Evolutionary conservation across 2,797 vertebrate species (phyloP).

Genomic region (Helicolenus hilgendorfi): DNA sequence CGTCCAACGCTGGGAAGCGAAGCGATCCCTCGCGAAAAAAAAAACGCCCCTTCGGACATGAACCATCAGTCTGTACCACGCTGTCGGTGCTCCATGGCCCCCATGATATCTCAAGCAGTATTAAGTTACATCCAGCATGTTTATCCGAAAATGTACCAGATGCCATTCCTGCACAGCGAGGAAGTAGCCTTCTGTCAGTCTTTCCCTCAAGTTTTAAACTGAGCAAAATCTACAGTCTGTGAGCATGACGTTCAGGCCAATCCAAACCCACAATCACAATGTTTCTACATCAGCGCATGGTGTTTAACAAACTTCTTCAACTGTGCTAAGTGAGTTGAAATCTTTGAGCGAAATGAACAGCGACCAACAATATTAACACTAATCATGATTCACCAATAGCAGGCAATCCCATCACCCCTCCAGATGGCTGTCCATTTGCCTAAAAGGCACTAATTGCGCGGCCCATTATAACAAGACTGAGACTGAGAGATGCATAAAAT

Average conservation of each 20-base stretch:
- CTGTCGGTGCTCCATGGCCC: neutral
- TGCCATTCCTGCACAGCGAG: slow-evolving; percentile 1
- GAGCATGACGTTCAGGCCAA: no score
- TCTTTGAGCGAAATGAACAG: slow-evolving; percentile 53
- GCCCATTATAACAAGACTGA: slow-evolving; percentile 51
- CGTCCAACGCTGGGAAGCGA: no score
- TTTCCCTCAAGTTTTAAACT: slow-evolving; percentile 8
- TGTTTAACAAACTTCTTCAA: slow-evolving; percentile 15
- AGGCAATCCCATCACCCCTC: slow-evolving; percentile 52
- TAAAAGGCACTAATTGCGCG: slow-evolving; percentile 70
- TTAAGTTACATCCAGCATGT: slow-evolving; percentile 8
- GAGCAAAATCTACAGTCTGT: slow-evolving; percentile 5
- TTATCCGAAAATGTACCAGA: slow-evolving; percentile 44
- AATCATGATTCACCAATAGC: slow-evolving; percentile 48
- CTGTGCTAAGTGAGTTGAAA: neutral
- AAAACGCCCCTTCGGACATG: no score
- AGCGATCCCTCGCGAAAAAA: no score
- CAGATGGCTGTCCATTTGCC: slow-evolving; percentile 76
- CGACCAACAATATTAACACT: slow-evolving; percentile 43
- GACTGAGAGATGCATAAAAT: slow-evolving; percentile 64
- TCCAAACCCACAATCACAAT: neutral
- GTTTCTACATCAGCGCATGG: neutral
- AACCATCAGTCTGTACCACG: neutral
- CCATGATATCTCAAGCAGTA: neutral
- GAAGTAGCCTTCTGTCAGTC: neutral